These are phyloP conservation scores for Harpalus rufipes DNA, from an alignment of 2,888 invertebrate genomes.

Conservation along the genomic window DNA sequence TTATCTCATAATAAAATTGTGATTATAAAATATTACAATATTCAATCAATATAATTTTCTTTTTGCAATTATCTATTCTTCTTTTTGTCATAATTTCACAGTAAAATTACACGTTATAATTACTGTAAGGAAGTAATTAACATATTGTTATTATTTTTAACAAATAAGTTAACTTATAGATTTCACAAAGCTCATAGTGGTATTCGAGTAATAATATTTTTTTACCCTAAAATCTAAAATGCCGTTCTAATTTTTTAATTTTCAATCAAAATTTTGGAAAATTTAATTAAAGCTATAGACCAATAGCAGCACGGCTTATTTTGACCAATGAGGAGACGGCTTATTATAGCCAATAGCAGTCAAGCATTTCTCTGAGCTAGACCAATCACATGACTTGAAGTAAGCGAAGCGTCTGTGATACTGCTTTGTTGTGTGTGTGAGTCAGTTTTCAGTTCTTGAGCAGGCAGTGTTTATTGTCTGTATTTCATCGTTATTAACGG, in stretches of 20 bases:
- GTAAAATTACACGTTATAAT: background rate
- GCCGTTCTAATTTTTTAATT: background rate
- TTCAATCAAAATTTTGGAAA: constrained; percentile 40
- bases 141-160: background rate
- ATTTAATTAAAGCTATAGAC: constrained; percentile 52
- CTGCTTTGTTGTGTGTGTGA: constrained; percentile 58
- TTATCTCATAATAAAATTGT: constrained; percentile 70
- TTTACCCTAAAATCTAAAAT: background rate
- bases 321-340: constrained; percentile 70
- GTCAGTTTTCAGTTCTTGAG: constrained; percentile 55
- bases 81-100: background rate
- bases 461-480: constrained; percentile 55
- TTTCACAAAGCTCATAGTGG: too few species aligned
- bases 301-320: constrained; percentile 70
- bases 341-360: constrained; percentile 64
- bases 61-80: background rate
- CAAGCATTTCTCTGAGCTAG: constrained; percentile 26
- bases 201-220: too few species aligned
- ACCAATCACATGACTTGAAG: constrained; percentile 51
- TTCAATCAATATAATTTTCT: constrained; percentile 20
- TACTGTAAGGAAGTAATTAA: constrained; percentile 1
- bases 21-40: constrained; percentile 60
- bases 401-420: constrained; percentile 54
- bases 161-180: too few species aligned
- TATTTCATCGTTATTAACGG: constrained; percentile 37